Base-by-base conservation (phyloP, 2,797 vertebrate genomes). In the Spea hammondii region DNA sequence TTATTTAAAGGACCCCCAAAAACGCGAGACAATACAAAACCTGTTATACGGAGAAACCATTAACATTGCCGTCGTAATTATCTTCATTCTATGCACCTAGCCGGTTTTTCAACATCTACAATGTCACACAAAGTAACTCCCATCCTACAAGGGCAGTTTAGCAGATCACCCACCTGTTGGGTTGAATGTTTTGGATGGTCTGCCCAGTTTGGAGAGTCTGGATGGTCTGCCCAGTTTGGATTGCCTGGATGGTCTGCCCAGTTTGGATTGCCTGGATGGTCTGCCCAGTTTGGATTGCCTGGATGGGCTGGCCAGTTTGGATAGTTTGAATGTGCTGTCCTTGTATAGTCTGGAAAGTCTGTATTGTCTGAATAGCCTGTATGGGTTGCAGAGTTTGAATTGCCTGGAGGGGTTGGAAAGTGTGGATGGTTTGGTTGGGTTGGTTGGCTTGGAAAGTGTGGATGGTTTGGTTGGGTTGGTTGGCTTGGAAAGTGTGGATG, bases 371-470 rank as follows among this genome's bases (percentile, higher is more conserved):
- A 64, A 79, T 45, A 12, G 17, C 8, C 48, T 79, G 78, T 8
- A 79, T 53, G 8, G 57, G 44, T 4, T 71, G 76, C 8, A 71
- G 50, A 2, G 48, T 48, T 44, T 78, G 76, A 12, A 78, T 55
- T 4, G n/a, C 6, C 7, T 71, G 76, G 11, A 71, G 62, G 3
- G 49, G 9, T 32, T 70, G 76, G 9, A 71, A n/a, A 6, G 67
- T 0, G 9, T 70, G 78, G 6, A 69, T 5, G 4, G 44, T 44
- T 17, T 76, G 70, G 32, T 72, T 66, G 5, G 77, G 8, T 17
- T 79, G 77, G 51, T 72, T 73, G 47, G 70, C 73, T n/a, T 79
- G 77, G 72, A 55, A 65, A 6, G 69, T 50, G 1, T 71, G 76
- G 13, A 71, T 51, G 4, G 47, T 47, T 44, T 76, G 70, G 32